Conservation (phyloP, 2,113 vertebrate species). For the Plestiodon gilberti region DNA sequence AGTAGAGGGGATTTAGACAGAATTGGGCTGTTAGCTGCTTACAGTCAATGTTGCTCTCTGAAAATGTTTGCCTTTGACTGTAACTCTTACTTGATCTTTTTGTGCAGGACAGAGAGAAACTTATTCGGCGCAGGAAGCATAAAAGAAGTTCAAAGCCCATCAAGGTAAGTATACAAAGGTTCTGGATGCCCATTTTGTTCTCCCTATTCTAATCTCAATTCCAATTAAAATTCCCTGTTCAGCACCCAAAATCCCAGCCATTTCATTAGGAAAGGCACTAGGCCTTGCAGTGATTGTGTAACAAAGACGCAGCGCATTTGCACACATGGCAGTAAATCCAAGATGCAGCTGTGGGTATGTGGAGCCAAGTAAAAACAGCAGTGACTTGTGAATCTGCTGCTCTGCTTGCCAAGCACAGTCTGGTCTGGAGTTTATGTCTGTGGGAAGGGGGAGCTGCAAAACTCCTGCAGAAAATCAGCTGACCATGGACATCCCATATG, state of each 20-base stretch:
- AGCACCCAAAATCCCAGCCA: background rate
- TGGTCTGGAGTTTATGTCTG: background rate
- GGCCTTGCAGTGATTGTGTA: background rate
- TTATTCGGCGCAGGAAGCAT: conserved; percentile 93
- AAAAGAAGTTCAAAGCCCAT: conserved; percentile 96
- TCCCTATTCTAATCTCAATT: background rate
- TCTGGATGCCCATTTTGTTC: background rate
- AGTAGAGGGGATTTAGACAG: too few relatives aligned
- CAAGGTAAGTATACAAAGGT: conserved; percentile 81
- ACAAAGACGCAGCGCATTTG: background rate
- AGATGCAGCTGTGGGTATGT: background rate
- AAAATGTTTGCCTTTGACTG: background rate
- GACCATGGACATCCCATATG: background rate
- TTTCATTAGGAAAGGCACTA: background rate
- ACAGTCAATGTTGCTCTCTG: background rate
- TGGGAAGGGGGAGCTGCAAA: background rate
- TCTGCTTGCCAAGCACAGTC: background rate
- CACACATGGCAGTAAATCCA: background rate
- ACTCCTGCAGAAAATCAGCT: too few relatives aligned
- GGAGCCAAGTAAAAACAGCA: background rate
- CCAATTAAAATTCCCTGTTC: background rate
- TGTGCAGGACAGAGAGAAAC: conserved; percentile 94
- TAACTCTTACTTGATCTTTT: conserved; percentile 45
- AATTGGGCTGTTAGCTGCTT: background rate
- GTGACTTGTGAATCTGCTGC: background rate